A percentile compares a stretch with the other conserved stretches of the same genome.
phyloP scores from a whole-genome alignment of 2,888 invertebrate genomes.

The Troides helena region DNA sequence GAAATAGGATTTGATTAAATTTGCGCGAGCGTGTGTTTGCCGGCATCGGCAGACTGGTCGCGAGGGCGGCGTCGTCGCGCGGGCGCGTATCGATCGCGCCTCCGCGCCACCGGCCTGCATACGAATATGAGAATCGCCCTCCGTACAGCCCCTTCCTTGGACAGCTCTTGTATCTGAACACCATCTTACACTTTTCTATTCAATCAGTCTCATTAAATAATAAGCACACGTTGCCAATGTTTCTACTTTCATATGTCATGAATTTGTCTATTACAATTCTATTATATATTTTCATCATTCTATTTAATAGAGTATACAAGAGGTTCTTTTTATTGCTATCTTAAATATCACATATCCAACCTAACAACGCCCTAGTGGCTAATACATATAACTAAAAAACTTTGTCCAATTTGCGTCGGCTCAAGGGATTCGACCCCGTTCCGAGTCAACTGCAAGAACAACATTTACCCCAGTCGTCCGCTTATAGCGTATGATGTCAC shows the following conservation, averaged over 20 bases:
- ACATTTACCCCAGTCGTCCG: constrained; percentile 47
- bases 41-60: constrained; percentile 49
- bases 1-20: constrained; percentile 51
- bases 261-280: too few relatives aligned
- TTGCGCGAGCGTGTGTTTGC: constrained; percentile 55
- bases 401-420: constrained; percentile 51
- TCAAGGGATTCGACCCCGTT: constrained; percentile 58
- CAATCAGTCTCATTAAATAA: background rate
- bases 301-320: background rate
- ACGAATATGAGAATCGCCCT: constrained; percentile 74
- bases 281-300: background rate
- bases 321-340: background rate
- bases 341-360: background rate
- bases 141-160: constrained; percentile 71
- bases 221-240: background rate
- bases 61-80: constrained; percentile 67
- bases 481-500: constrained; percentile 50
- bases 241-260: background rate
- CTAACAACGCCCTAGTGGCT: constrained; percentile 20
- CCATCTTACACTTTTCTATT: constrained; percentile 52
- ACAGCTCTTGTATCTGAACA: constrained; percentile 64
- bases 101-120: constrained; percentile 65
- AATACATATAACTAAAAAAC: constrained; percentile 49
- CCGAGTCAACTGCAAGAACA: constrained; percentile 51
- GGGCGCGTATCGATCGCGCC: constrained; percentile 78